A percentile compares a stretch with the other conserved stretches of the same genome.
phyloP scores from a whole-genome alignment of 1,140 invertebrate species.

The Hormaphis cornu region DNA sequence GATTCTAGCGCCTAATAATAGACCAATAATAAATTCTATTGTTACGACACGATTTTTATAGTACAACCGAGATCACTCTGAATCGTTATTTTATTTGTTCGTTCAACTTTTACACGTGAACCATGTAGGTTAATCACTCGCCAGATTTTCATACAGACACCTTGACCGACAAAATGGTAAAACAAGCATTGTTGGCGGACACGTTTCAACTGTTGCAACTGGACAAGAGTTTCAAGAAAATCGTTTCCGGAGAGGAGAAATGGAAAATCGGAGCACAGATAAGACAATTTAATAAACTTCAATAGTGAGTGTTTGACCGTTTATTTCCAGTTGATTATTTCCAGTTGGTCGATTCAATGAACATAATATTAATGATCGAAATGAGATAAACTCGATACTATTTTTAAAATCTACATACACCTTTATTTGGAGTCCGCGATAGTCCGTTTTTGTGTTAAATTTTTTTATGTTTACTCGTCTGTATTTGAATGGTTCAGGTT shows the following conservation, averaged over 20 bases:
- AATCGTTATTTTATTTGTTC: not conserved
- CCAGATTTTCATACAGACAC: constrained; percentile 84
- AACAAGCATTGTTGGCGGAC: constrained; percentile 68
- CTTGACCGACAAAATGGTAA: constrained; percentile 70
- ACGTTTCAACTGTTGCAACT: constrained; percentile 76
- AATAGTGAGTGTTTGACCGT: not conserved
- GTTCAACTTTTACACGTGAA: not conserved
- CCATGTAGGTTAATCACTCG: constrained; percentile 54
- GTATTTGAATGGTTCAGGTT: no score
- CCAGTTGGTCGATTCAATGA: not conserved
- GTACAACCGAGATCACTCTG: no score
- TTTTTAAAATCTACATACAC: not conserved
- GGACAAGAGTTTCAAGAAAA: constrained; percentile 63
- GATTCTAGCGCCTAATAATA: no score
- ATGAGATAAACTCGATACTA: not conserved
- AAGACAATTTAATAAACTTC: not conserved
- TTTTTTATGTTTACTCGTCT: no score
- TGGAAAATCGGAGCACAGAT: constrained; percentile 45
- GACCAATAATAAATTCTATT: no score
- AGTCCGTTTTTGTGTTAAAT: no score
- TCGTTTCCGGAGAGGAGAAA: constrained; percentile 60
- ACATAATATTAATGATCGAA: not conserved
- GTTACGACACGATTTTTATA: no score
- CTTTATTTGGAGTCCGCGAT: no score
- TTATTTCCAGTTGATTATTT: not conserved